Evolutionary conservation across 1,140 invertebrate genomes (phyloP).

Genomic region (Drosophila pallidifrons): DNA sequence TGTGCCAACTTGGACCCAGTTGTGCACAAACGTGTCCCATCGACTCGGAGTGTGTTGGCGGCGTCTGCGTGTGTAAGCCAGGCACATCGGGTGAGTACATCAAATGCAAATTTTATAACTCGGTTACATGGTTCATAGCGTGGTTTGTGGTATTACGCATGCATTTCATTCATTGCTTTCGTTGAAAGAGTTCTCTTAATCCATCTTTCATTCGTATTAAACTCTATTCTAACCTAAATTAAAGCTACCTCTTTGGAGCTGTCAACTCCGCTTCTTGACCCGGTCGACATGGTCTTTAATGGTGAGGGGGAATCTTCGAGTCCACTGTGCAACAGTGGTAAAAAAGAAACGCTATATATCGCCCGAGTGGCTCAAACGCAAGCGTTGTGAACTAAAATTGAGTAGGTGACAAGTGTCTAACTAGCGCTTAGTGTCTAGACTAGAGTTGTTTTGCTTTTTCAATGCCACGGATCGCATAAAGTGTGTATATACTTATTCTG

Average conservation of each 20-base stretch:
- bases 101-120: background rate
- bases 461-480: background rate
- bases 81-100: slow-evolving; percentile 87
- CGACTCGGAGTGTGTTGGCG: slow-evolving; percentile 81
- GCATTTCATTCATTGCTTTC: slow-evolving; percentile 26
- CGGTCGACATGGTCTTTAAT: slow-evolving; percentile 27
- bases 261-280: slow-evolving; percentile 55
- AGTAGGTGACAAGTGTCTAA: slow-evolving; percentile 61
- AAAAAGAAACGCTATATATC: slow-evolving; percentile 81
- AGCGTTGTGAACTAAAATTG: slow-evolving; percentile 82
- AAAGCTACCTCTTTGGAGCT: slow-evolving; percentile 67
- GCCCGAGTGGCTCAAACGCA: slow-evolving; percentile 82
- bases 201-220: background rate
- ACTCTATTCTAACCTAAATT: slow-evolving; percentile 20
- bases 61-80: slow-evolving; percentile 88
- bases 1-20: slow-evolving; percentile 77
- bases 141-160: slow-evolving; percentile 37
- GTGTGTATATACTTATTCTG: background rate
- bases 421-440: background rate
- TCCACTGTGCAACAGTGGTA: slow-evolving; percentile 60
- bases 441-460: slow-evolving; percentile 8
- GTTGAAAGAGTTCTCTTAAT: slow-evolving; percentile 15
- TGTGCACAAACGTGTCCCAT: slow-evolving; percentile 80
- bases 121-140: slow-evolving; percentile 13
- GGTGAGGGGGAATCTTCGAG: slow-evolving; percentile 21